phyloP scores from a whole-genome alignment of 2,888 invertebrate genomes.

The Mythimna ferrago region DNA sequence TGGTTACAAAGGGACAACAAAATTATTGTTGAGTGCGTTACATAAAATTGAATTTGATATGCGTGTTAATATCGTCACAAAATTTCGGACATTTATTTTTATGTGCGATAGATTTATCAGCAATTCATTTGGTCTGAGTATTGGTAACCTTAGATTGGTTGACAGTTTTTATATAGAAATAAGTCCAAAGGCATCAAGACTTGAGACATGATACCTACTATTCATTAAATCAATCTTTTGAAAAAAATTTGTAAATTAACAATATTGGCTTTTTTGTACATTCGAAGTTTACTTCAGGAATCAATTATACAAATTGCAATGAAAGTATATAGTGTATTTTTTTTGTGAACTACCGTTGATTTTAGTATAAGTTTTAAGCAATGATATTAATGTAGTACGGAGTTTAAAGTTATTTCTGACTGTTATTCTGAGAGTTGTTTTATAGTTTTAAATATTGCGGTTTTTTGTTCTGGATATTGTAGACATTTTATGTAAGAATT shows the following conservation, averaged over 20 bases:
- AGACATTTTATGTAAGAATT: too few relatives aligned
- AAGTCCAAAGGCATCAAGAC: background rate
- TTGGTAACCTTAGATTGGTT: constrained; percentile 27
- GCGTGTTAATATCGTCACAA: constrained; percentile 57
- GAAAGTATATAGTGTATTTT: too few relatives aligned
- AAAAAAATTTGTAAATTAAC: background rate
- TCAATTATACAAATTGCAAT: too few relatives aligned
- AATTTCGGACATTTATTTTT: constrained; percentile 41
- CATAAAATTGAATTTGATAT: constrained; percentile 68
- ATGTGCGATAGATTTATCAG: constrained; percentile 24
- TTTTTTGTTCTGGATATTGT: too few relatives aligned
- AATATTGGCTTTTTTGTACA: too few relatives aligned
- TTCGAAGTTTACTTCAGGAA: too few relatives aligned
- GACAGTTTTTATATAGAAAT: constrained; percentile 2
- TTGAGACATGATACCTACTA: background rate
- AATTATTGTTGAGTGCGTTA: constrained; percentile 61
- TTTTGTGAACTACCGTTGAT: too few relatives aligned
- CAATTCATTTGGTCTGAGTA: constrained; percentile 17
- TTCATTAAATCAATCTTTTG: background rate
- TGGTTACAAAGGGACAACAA: constrained; percentile 69
- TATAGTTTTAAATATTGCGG: too few relatives aligned
- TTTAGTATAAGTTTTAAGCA: too few relatives aligned
- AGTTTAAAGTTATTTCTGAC: too few relatives aligned
- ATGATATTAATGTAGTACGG: too few relatives aligned
- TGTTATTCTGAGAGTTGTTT: too few relatives aligned